Conservation (phyloP, 2,797 vertebrate species). For the Odontamblyopus lacepedii region DNA sequence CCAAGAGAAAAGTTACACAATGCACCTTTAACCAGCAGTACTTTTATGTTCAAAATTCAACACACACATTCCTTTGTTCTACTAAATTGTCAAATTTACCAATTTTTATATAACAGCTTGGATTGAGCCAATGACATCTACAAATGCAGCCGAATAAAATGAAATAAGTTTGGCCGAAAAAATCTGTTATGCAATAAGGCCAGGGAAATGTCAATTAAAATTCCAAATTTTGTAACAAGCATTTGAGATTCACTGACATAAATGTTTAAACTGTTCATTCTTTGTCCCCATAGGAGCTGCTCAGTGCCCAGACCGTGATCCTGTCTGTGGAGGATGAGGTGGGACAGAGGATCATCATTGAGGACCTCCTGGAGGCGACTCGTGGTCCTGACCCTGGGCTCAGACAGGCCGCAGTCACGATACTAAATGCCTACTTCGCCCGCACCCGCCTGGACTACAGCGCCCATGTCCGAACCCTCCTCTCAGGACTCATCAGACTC, state of each 20-base stretch:
- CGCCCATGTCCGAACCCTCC: slow-evolving; percentile 84
- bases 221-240: too few species aligned
- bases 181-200: too few species aligned
- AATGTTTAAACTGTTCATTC: background rate
- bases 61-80: too few species aligned
- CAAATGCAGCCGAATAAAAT: background rate
- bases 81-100: too few species aligned
- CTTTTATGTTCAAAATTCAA: too few species aligned
- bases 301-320: slow-evolving; percentile 93
- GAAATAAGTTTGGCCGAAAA: background rate
- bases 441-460: slow-evolving; percentile 93
- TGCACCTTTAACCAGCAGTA: too few species aligned
- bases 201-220: too few species aligned
- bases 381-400: slow-evolving; percentile 87
- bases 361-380: slow-evolving; percentile 92
- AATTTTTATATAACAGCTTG: too few species aligned
- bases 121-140: too few species aligned
- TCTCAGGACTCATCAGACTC: slow-evolving; percentile 93
- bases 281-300: slow-evolving; percentile 81
- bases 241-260: too few species aligned
- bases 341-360: slow-evolving; percentile 94
- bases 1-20: too few species aligned
- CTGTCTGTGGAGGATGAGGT: slow-evolving; percentile 94
- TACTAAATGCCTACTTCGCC: slow-evolving; percentile 93
- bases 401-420: slow-evolving; percentile 89